Conservation (phyloP, 2,888 invertebrate genomes). For the Euzophera pinguis region DNA sequence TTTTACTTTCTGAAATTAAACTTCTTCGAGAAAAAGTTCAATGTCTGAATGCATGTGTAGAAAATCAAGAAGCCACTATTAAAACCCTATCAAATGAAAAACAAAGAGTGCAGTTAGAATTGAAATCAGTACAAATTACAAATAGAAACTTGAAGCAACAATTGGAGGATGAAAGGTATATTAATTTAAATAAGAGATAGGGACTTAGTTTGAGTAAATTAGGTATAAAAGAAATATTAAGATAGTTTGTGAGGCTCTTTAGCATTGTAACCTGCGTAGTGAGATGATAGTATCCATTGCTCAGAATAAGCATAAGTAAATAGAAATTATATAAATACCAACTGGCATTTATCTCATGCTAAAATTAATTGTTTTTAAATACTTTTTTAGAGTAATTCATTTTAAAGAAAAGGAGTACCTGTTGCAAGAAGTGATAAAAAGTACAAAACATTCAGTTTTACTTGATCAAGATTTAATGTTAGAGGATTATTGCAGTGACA, state of each 20-base stretch:
- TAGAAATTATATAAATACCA: no score
- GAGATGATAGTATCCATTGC: no score
- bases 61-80: constrained; percentile 66
- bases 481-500: not conserved
- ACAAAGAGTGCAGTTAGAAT: constrained; percentile 66
- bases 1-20: constrained; percentile 55
- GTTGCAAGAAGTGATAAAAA: constrained; percentile 56
- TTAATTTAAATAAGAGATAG: no score
- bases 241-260: no score
- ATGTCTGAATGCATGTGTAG: constrained; percentile 60
- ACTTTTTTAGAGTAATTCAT: constrained; percentile 53
- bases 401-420: constrained; percentile 76
- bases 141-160: constrained; percentile 72
- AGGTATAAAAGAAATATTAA: no score
- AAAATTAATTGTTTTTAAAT: no score
- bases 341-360: no score
- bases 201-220: no score
- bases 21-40: constrained; percentile 60
- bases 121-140: constrained; percentile 66
- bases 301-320: no score
- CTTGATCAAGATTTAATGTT: not conserved
- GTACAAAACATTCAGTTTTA: not conserved
- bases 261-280: no score
- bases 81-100: constrained; percentile 71
- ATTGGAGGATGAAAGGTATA: constrained; percentile 70